A percentile compares a stretch with the other conserved stretches of the same genome.
phyloP scores from a whole-genome alignment of 2,888 invertebrate genomes.

The Arenicola marina region DNA sequence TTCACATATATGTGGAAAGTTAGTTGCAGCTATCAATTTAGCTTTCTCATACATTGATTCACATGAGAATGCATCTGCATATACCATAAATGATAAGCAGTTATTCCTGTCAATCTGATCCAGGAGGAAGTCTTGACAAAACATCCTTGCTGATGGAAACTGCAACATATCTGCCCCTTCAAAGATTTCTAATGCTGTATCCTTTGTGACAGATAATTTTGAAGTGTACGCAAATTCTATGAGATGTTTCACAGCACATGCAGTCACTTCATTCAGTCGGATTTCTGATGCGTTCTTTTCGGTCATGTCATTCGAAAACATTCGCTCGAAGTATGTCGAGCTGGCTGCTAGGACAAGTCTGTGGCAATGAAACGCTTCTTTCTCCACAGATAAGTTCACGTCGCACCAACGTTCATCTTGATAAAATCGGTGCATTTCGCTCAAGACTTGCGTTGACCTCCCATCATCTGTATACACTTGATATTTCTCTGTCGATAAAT shows the following conservation, averaged over 20 bases:
- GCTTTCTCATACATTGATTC: conserved; percentile 28
- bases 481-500: conserved; percentile 14
- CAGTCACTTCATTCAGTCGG: conserved; percentile 53
- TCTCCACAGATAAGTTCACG: conserved; percentile 27
- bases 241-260: conserved; percentile 56
- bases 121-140: conserved; percentile 51
- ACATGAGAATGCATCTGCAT: conserved; percentile 34
- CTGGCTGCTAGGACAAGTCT: conserved; percentile 59
- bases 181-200: conserved; percentile 58
- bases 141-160: conserved; percentile 54
- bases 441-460: conserved; percentile 26
- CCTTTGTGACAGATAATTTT: conserved; percentile 50
- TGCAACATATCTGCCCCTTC: conserved; percentile 58
- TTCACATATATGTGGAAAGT: conserved; percentile 40
- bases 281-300: conserved; percentile 54
- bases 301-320: conserved; percentile 58
- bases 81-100: conserved; percentile 34
- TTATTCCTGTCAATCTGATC: conserved; percentile 44
- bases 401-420: conserved; percentile 32
- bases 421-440: conserved; percentile 37
- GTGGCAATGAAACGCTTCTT: conserved; percentile 51
- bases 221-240: conserved; percentile 60
- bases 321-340: conserved; percentile 58
- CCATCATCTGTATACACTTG: conserved; percentile 24
- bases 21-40: conserved; percentile 17